A percentile compares a stretch with the other conserved stretches of the same genome.
Evolutionary conservation across 2,888 invertebrate genomes (phyloP).

Genomic region (Erebia epiphron): DNA sequence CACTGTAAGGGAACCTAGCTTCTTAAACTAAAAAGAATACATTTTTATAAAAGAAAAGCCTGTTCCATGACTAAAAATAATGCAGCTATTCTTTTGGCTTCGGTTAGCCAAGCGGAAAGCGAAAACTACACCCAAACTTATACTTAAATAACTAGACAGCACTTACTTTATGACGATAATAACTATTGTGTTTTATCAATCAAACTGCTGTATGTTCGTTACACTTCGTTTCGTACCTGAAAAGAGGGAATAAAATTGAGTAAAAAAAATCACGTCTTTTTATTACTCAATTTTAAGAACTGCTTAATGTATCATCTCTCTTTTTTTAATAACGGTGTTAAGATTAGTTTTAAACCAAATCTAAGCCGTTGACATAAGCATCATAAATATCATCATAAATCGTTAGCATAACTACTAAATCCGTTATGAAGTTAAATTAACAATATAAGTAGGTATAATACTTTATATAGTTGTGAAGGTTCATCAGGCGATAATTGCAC

Average conservation of each 20-base stretch:
- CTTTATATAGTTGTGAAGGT: background rate
- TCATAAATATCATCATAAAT: no score
- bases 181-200: background rate
- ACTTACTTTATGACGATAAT: background rate
- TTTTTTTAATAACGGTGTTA: background rate
- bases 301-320: no score
- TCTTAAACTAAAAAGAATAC: no score
- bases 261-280: no score
- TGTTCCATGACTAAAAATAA: background rate
- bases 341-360: background rate
- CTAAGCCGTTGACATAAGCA: background rate
- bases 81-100: background rate
- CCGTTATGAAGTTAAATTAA: slow-evolving; percentile 6
- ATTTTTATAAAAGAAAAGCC: no score
- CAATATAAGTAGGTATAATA: background rate
- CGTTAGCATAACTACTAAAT: background rate
- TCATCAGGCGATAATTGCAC: slow-evolving; percentile 11
- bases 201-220: no score
- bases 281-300: no score
- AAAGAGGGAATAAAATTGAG: no score
- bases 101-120: background rate
- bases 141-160: background rate
- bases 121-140: background rate
- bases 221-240: no score
- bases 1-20: no score